A percentile compares a stretch with the other conserved stretches of the same genome.
These are phyloP conservation scores for Rhopalosiphum maidis DNA, from an alignment of 1,140 invertebrate genomes.

Conservation along the genomic window DNA sequence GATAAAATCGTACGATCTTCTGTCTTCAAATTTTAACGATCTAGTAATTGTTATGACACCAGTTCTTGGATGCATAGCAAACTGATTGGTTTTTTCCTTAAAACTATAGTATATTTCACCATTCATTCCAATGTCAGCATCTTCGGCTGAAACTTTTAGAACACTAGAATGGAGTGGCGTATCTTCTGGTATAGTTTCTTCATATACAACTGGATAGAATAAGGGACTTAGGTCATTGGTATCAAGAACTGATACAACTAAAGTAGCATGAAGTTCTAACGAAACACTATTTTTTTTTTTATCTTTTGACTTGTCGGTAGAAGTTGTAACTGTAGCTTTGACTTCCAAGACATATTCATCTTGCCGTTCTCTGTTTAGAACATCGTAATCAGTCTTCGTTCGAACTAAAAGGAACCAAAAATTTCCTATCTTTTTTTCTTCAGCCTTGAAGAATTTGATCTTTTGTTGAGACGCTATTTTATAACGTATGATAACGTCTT, in stretches of 20 bases:
- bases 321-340: conserved; percentile 71
- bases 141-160: conserved; percentile 81
- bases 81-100: conserved; percentile 81
- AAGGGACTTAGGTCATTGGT: conserved; percentile 91
- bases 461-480: conserved; percentile 84
- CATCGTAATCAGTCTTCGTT: conserved; percentile 82
- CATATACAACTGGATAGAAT: conserved; percentile 87
- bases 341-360: conserved; percentile 83
- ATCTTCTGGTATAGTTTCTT: conserved; percentile 87
- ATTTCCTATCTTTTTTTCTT: conserved; percentile 85
- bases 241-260: conserved; percentile 83
- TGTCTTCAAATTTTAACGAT: conserved; percentile 73
- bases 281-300: conserved; percentile 66
- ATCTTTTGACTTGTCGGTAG: conserved; percentile 64
- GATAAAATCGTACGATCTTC: conserved; percentile 74
- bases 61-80: conserved; percentile 90
- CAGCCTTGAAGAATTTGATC: conserved; percentile 91
- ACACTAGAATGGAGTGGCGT: conserved; percentile 81
- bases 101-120: conserved; percentile 97
- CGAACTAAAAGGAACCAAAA: conserved; percentile 91
- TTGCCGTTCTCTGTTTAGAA: conserved; percentile 89
- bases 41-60: conserved; percentile 86
- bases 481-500: conserved; percentile 74
- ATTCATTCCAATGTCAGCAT: conserved; percentile 92
- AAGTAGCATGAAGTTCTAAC: conserved; percentile 74